These are phyloP conservation scores for Hemicentrotus pulcherrimus DNA, from an alignment of 35 echinoderm and acorn worm genomes.

Conservation along the genomic window DNA sequence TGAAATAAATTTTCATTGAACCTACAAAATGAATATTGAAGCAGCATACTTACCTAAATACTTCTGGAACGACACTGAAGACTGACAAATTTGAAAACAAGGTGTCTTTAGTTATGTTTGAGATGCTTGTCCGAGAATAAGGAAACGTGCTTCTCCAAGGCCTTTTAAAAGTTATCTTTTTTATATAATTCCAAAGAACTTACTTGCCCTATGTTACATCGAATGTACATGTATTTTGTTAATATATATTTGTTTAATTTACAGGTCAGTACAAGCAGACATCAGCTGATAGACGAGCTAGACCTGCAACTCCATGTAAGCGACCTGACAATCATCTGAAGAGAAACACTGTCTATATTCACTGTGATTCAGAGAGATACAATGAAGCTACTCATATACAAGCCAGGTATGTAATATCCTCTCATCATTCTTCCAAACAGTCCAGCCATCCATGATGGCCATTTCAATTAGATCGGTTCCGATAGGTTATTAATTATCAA, in stretches of 20 bases:
- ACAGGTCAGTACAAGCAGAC: constrained; percentile 76
- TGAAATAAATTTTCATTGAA: too few species aligned
- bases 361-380: constrained; percentile 80
- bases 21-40: too few species aligned
- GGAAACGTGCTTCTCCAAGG: background rate
- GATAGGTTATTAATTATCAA: too few species aligned
- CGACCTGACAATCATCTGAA: constrained; percentile 77
- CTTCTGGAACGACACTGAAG: too few species aligned
- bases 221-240: background rate
- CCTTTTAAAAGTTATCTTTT: background rate
- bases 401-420: constrained; percentile 56
- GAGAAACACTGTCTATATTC: constrained; percentile 79
- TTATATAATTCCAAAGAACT: background rate
- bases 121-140: background rate
- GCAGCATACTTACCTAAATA: too few species aligned
- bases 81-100: too few species aligned
- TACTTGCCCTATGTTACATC: background rate
- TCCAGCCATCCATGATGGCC: too few species aligned
- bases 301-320: constrained; percentile 60
- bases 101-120: background rate
- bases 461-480: too few species aligned
- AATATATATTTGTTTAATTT: background rate
- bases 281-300: constrained; percentile 50
- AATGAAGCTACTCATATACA: constrained; percentile 93
- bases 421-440: background rate